phyloP scores from a whole-genome alignment of 2,888 invertebrate genomes.

The Isoperla grammatica region DNA sequence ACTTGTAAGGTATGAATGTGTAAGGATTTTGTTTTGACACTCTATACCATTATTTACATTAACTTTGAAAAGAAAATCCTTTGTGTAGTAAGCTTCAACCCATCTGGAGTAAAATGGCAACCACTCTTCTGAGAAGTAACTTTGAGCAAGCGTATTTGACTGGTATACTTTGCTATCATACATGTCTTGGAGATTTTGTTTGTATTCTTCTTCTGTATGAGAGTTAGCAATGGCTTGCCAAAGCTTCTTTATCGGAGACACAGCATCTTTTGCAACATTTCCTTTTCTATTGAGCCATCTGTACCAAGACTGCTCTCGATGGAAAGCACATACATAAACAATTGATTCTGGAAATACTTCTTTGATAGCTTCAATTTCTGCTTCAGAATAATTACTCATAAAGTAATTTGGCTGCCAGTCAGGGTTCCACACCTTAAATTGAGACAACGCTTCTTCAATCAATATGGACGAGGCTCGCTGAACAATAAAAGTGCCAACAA shows the following conservation, averaged over 20 bases:
- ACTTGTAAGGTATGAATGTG: background rate
- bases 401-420: constrained; percentile 13
- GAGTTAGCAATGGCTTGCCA: constrained; percentile 1
- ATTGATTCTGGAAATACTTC: background rate
- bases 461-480: background rate
- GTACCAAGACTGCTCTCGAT: background rate
- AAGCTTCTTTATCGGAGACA: background rate
- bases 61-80: constrained; percentile 12
- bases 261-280: background rate
- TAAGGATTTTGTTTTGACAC: constrained; percentile 4
- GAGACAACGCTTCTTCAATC: constrained; percentile 8
- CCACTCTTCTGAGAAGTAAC: constrained; percentile 8
- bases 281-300: constrained; percentile 3
- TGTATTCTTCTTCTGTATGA: constrained; percentile 2
- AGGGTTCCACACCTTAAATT: constrained; percentile 7
- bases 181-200: background rate
- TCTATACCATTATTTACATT: constrained; percentile 16
- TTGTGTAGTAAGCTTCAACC: constrained; percentile 2
- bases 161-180: background rate
- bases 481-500: constrained; percentile 17
- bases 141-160: background rate
- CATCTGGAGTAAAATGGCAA: constrained; percentile 1
- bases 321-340: constrained; percentile 7
- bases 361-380: constrained; percentile 2
- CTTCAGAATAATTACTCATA: constrained; percentile 10